These are phyloP conservation scores for Heterohyrax brucei DNA, from an alignment of 2,797 vertebrate species.

Conservation along the genomic window DNA sequence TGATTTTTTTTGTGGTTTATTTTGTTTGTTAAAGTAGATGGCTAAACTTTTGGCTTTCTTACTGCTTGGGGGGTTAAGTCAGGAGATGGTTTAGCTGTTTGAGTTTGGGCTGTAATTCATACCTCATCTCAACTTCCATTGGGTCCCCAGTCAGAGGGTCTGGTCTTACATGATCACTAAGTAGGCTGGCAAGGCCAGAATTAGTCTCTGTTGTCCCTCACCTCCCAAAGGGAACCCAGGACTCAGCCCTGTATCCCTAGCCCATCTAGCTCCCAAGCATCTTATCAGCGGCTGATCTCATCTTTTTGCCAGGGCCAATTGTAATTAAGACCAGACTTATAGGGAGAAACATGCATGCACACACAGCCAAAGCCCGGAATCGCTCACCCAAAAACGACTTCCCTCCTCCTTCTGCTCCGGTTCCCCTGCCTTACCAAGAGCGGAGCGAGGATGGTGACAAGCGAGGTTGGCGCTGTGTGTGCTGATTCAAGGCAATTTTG, in stretches of 20 bases:
- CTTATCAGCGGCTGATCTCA: constrained; percentile 52
- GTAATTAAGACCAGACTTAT: constrained; percentile 71
- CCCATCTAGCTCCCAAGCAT: not conserved
- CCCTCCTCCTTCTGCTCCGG: constrained; percentile 80
- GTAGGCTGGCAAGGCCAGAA: not conserved
- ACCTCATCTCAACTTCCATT: not conserved
- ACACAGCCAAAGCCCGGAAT: constrained; percentile 72
- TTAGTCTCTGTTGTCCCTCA: not conserved
- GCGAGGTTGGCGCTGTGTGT: not conserved
- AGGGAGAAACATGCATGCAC: constrained; percentile 63
- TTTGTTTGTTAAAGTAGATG: constrained; percentile 13
- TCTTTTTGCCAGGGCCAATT: constrained; percentile 72
- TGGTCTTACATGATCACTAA: not conserved
- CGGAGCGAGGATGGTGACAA: constrained; percentile 19
- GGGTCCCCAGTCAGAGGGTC: not conserved
- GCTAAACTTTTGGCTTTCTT: constrained; percentile 1
- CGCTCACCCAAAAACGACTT: constrained; percentile 76
- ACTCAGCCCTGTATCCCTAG: not conserved
- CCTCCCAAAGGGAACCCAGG: constrained; percentile 22
- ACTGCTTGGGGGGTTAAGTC: constrained; percentile 36
- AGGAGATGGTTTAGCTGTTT: constrained; percentile 43
- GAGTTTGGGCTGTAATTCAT: not conserved
- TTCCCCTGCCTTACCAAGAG: constrained; percentile 72
- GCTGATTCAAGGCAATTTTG: constrained; percentile 47
- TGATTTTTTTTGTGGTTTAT: constrained; percentile 45